A percentile compares a stretch with the other conserved stretches of the same genome.
phyloP scores from a whole-genome alignment of 2,888 invertebrate species.

The Griposia aprilina region DNA sequence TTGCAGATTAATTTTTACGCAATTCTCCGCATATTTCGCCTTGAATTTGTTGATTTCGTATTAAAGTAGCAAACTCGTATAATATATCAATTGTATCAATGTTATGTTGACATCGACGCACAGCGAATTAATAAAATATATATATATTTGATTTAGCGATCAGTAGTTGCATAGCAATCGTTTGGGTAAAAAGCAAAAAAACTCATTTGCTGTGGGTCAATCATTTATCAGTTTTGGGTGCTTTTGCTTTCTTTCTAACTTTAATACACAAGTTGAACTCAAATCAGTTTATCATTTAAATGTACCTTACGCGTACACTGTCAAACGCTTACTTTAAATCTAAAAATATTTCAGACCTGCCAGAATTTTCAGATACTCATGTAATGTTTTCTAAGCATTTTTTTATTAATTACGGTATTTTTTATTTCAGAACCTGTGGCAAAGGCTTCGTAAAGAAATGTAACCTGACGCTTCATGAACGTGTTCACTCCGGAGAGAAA shows the following conservation, averaged over 20 bases:
- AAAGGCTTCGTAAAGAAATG: constrained; percentile 91
- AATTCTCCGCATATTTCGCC: too few relatives aligned
- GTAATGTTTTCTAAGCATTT: neutral
- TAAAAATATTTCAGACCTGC: neutral
- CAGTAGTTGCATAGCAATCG: too few relatives aligned
- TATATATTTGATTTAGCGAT: too few relatives aligned
- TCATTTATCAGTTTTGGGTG: too few relatives aligned
- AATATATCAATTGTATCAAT: too few relatives aligned
- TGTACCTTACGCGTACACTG: neutral
- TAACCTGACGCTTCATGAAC: constrained; percentile 91
- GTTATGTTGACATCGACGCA: too few relatives aligned
- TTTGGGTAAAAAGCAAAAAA: too few relatives aligned
- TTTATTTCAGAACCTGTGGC: constrained; percentile 81
- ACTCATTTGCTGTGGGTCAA: too few relatives aligned
- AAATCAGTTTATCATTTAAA: too few relatives aligned
- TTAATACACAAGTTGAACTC: too few relatives aligned
- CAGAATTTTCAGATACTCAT: neutral
- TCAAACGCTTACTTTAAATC: neutral
- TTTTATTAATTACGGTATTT: neutral
- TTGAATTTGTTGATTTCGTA: neutral
- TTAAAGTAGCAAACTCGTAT: neutral
- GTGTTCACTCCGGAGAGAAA: constrained; percentile 91
- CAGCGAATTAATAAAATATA: too few relatives aligned
- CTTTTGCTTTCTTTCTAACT: too few relatives aligned
- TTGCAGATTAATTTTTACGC: neutral